Evolutionary conservation across 92 coral and sea anemone genomes (phyloP).

Genomic region (Parazoanthus darwini): DNA sequence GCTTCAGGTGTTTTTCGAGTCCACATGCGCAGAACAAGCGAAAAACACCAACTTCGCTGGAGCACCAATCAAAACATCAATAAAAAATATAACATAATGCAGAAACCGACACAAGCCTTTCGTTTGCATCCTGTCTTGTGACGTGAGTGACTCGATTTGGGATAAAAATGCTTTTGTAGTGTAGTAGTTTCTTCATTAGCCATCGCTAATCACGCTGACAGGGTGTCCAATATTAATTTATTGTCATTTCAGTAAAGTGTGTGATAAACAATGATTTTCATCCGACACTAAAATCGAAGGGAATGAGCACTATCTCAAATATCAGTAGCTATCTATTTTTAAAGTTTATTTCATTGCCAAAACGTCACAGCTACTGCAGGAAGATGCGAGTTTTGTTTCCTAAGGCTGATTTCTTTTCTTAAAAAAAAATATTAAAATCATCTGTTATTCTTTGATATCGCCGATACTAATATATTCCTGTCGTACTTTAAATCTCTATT

Average conservation of each 20-base stretch:
- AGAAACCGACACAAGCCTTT: not conserved
- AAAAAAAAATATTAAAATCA: not conserved
- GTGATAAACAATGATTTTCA: not conserved
- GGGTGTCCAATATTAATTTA: not conserved
- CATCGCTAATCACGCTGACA: not conserved
- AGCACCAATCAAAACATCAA: not conserved
- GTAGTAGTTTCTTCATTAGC: not conserved
- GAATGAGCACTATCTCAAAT: no score
- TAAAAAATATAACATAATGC: not conserved
- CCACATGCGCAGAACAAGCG: not conserved
- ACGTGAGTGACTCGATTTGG: not conserved
- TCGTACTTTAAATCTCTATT: not conserved
- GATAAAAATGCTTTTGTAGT: not conserved
- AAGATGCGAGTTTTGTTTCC: no score
- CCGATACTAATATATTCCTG: not conserved
- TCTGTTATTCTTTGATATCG: not conserved
- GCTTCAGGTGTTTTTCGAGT: not conserved
- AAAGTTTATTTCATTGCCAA: no score
- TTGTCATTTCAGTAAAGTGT: not conserved
- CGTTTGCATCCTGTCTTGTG: not conserved
- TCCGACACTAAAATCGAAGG: not conserved
- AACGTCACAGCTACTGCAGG: not conserved
- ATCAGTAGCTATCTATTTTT: not conserved
- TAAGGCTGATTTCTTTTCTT: no score
- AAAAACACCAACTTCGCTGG: not conserved